Conservation (phyloP, 2,797 vertebrate genomes). For the Tapera naevia region DNA sequence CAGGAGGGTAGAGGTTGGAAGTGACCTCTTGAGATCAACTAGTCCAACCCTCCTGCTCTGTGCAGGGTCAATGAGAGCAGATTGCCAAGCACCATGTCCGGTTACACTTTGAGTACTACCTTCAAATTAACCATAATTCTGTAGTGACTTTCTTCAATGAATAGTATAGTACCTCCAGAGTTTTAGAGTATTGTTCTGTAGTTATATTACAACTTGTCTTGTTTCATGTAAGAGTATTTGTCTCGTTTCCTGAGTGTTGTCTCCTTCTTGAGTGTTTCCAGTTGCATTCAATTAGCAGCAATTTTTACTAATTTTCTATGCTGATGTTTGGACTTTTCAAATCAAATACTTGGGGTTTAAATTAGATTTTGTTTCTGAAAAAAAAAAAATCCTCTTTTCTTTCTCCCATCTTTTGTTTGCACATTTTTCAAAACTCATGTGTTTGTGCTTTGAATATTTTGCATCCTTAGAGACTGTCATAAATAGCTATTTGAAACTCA, state of each 20-base stretch:
- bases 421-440: neutral
- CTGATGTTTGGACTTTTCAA: neutral
- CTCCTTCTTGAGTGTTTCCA: neutral
- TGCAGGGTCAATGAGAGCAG: neutral
- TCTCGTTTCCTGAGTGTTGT: neutral
- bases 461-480: neutral
- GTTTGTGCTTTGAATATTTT: neutral
- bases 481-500: neutral
- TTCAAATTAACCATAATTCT: neutral
- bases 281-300: neutral
- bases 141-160: neutral
- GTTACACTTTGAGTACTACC: neutral
- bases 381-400: neutral
- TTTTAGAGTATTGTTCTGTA: neutral
- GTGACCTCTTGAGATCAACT: neutral
- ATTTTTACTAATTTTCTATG: neutral
- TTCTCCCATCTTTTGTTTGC: neutral
- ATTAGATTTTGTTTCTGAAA: neutral
- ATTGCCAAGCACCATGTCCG: neutral
- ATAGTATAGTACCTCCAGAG: neutral
- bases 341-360: neutral
- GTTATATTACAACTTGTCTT: neutral
- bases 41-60: neutral
- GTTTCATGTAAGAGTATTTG: neutral
- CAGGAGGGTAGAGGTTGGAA: neutral